Percentiles rank a stretch among this genome's conserved stretches.
These are phyloP conservation scores for Glaucomys volans DNA, from an alignment of 2,113 vertebrate species.

Conservation along the genomic window DNA sequence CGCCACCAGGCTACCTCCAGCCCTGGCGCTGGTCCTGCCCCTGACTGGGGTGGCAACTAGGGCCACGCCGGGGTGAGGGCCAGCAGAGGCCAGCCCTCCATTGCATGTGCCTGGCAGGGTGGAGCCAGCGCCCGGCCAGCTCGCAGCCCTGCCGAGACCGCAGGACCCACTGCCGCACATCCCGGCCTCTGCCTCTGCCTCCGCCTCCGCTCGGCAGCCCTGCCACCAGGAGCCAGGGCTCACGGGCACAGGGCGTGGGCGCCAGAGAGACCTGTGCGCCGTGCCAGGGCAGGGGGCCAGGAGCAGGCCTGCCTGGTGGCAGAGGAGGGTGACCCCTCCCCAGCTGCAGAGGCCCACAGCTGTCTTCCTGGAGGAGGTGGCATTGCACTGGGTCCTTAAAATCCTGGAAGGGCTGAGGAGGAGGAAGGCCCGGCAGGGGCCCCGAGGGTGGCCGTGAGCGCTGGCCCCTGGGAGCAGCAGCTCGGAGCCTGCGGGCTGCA, in stretches of 20 bases:
- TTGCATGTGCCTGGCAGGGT: neutral
- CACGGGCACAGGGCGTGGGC: neutral
- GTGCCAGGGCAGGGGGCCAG: neutral
- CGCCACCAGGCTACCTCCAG: neutral
- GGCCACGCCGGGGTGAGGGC: fast-evolving
- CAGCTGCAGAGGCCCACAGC: neutral
- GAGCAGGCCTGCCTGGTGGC: neutral
- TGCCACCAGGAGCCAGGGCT: neutral
- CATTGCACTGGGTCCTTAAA: neutral
- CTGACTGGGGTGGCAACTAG: fast-evolving
- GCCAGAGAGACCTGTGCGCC: neutral
- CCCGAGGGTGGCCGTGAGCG: neutral
- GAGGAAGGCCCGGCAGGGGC: neutral
- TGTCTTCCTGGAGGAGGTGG: neutral
- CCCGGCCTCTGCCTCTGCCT: neutral
- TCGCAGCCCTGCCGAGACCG: neutral
- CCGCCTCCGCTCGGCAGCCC: too few relatives aligned
- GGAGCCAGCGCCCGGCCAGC: neutral
- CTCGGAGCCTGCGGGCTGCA: fast-evolving
- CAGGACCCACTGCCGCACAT: too few relatives aligned
- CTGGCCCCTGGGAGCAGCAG: fast-evolving
- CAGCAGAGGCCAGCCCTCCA: fast-evolving
- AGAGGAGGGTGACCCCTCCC: neutral
- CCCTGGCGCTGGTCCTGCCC: neutral
- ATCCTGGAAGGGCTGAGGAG: neutral